phyloP scores from a whole-genome alignment of 2,113 vertebrate genomes.

The Barnardius zonarius region DNA sequence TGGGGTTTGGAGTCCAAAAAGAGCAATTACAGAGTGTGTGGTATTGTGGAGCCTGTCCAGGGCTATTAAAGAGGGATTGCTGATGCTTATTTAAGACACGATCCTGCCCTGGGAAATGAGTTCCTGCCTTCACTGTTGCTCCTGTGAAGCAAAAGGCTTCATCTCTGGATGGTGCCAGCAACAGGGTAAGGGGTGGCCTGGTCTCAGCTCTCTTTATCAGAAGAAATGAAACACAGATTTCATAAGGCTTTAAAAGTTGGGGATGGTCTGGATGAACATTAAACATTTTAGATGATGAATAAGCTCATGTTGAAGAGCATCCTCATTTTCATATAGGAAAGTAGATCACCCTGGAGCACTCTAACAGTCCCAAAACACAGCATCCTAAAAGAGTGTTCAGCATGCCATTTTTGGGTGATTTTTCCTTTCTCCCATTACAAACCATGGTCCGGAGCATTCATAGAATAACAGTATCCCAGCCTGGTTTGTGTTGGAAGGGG shows the following conservation, averaged over 20 bases:
- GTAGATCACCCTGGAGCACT: not conserved
- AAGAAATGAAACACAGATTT: not conserved
- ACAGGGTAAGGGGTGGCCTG: not conserved
- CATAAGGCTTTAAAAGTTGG: not conserved
- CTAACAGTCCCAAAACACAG: not conserved
- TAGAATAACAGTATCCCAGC: not conserved
- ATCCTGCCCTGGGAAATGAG: not conserved
- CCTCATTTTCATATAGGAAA: not conserved
- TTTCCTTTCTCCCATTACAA: not conserved
- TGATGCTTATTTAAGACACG: not conserved
- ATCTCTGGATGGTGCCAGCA: fast-evolving
- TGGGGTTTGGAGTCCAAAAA: constrained; percentile 77
- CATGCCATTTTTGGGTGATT: not conserved
- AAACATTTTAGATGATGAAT: not conserved
- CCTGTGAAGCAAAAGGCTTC: not conserved
- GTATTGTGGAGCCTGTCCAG: constrained; percentile 81
- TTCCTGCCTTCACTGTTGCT: not conserved
- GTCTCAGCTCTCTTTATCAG: not conserved
- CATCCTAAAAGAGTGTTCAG: not conserved
- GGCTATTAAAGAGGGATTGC: constrained; percentile 78
- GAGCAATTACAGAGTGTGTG: constrained; percentile 81
- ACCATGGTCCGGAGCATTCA: not conserved
- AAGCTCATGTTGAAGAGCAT: not conserved
- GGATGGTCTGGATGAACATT: not conserved
- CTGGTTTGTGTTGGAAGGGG: not conserved